These are phyloP conservation scores for Mesaphorura yosii DNA, from an alignment of 1,140 invertebrate species.

Conservation along the genomic window DNA sequence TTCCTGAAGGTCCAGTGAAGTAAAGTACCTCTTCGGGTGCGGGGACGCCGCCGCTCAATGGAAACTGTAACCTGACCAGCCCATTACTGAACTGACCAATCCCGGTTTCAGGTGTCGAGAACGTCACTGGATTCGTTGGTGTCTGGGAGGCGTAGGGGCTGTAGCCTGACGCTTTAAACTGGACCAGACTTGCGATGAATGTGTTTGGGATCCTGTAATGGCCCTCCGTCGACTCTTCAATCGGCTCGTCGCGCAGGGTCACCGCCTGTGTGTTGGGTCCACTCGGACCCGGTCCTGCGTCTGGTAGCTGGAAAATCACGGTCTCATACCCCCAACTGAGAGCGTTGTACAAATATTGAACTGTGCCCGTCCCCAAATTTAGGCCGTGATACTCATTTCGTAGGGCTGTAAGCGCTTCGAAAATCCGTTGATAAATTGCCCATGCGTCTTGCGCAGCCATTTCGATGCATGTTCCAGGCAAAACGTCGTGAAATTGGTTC, in stretches of 20 bases:
- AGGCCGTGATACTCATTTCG: constrained; percentile 7
- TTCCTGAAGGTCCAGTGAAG: constrained; percentile 11
- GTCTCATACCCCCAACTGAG: constrained; percentile 17
- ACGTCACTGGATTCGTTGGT: constrained; percentile 16
- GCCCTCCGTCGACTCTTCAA: constrained; percentile 20
- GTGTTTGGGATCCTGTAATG: constrained; percentile 22
- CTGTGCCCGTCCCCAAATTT: constrained; percentile 4
- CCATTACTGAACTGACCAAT: constrained; percentile 14
- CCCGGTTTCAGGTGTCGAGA: constrained; percentile 23
- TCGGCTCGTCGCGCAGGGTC: neutral
- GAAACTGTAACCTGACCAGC: constrained; percentile 7
- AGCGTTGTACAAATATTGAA: constrained; percentile 17
- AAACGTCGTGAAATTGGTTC: constrained; percentile 48
- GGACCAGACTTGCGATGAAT: constrained; percentile 21
- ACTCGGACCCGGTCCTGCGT: constrained; percentile 8
- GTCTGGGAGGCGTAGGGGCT: constrained; percentile 7
- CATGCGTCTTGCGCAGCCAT: constrained; percentile 24
- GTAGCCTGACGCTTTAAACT: constrained; percentile 17
- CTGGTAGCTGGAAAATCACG: constrained; percentile 23
- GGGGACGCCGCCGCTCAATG: constrained; percentile 8
- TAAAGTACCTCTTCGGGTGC: constrained; percentile 22
- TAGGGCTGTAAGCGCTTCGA: constrained; percentile 8
- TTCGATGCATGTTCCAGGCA: constrained; percentile 46
- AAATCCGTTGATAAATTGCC: constrained; percentile 21
- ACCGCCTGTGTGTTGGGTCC: constrained; percentile 23